phyloP scores from a whole-genome alignment of 1,140 invertebrate species.

The Ceratoteleas bidentatus region DNA sequence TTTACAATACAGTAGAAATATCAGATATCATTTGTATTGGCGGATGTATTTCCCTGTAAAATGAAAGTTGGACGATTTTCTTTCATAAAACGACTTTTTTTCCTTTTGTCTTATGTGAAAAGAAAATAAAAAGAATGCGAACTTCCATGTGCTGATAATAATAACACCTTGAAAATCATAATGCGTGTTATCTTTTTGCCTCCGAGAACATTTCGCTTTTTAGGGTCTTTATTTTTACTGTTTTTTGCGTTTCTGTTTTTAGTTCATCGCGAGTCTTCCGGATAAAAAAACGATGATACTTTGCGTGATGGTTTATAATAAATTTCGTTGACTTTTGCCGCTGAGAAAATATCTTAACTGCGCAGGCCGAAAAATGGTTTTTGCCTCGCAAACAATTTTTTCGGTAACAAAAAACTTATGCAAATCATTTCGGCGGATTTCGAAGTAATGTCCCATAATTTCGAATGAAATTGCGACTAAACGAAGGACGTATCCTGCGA shows the following conservation, averaged over 20 bases:
- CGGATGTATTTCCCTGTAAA: conserved; percentile 67
- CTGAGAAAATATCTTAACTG: no score
- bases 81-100: conserved; percentile 42
- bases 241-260: not conserved
- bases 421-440: no score
- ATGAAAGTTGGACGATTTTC: conserved; percentile 36
- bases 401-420: no score
- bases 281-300: no score
- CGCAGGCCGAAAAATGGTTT: no score
- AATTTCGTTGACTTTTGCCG: no score
- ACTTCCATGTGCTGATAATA: conserved; percentile 81
- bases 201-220: not conserved
- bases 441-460: no score
- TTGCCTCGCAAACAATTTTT: no score
- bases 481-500: conserved; percentile 13
- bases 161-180: conserved; percentile 75
- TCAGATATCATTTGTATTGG: conserved; percentile 72
- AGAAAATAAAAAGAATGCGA: conserved; percentile 70
- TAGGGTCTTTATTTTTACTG: no score
- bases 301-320: no score
- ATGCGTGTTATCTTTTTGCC: conserved; percentile 6
- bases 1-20: conserved; percentile 78
- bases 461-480: no score
- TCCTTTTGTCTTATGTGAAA: conserved; percentile 72
- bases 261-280: no score